Base-by-base conservation (phyloP, 2,888 invertebrate genomes). In the Odontothrips loti region DNA sequence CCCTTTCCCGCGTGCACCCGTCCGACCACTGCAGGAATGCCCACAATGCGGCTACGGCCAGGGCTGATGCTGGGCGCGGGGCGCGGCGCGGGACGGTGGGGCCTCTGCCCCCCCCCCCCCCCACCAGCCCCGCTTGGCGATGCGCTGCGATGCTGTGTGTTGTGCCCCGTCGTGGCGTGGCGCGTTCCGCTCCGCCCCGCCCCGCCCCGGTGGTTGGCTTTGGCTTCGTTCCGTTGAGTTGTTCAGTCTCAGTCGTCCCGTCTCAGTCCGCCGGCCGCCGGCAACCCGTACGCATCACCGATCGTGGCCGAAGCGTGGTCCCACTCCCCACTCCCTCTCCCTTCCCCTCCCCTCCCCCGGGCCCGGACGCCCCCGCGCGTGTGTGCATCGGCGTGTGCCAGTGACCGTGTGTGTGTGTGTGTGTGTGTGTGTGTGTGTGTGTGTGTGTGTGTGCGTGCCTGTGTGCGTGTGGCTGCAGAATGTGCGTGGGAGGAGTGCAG, bases 21-120 rank as follows among this genome's bases (percentile, higher is more conserved):
- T 75, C 68, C 27, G 68, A 75, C 68, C 68, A 23, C 68, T 75
- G 68, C 68, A 75, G 68, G 68, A 75, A 75, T 75, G 68, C 68
- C 27, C 12, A 75, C 68, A 75, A 75, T 75, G 68, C 68, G 68
- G 68, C 68, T 75, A 27, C 23, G 68, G 68, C 12, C 23, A 12
- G 27, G 68, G 23, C 58, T 43, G 34, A 43, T 43, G 34, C 34
- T 43, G 23, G 68, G 1, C 6, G 68, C 12, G 8, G 68, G 23
- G 23, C 68, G n/a, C n/a, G 68, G 68, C 68, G 68, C n/a, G 68
- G 68, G n/a, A n/a, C 63, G 63, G 63, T 15, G 63, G 11, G 68
- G 68, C 68, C 23, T 23, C 6, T 17, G n/a, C 20, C n/a, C 23
- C n/a, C 23, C 23, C 23, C 23, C 23, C n/a, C 9, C 23, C 11